Percentiles rank a stretch among this genome's conserved stretches.
Conservation (phyloP, 2,888 invertebrate genomes). For the Apodemia mormo region DNA sequence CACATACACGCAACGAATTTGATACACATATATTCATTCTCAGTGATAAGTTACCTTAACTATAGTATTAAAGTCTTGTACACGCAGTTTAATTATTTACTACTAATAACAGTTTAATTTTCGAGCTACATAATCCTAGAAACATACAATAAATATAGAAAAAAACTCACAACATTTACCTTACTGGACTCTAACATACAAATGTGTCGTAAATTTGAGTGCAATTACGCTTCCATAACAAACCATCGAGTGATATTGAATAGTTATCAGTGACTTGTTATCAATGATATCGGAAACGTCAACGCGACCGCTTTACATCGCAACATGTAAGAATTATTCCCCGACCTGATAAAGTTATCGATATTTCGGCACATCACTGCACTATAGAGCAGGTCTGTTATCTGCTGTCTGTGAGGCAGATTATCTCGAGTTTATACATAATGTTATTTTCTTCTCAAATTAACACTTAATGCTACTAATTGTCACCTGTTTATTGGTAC, state of each 20-base stretch:
- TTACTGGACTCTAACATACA: slow-evolving; percentile 4
- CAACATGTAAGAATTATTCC: neutral
- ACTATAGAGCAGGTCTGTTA: neutral
- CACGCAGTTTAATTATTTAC: too few species aligned
- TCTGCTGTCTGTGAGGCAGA: too few species aligned
- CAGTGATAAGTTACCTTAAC: too few species aligned
- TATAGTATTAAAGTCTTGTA: too few species aligned
- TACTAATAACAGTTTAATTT: too few species aligned
- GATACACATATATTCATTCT: too few species aligned
- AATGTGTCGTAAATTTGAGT: neutral
- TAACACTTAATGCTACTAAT: too few species aligned
- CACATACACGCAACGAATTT: too few species aligned
- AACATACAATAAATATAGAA: neutral
- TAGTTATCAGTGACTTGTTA: slow-evolving; percentile 32
- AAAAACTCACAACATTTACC: neutral
- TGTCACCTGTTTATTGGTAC: too few species aligned
- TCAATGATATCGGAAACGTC: slow-evolving; percentile 25
- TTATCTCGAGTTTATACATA: too few species aligned
- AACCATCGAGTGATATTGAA: slow-evolving; percentile 32
- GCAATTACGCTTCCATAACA: neutral
- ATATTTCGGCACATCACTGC: neutral
- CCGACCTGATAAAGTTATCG: neutral
- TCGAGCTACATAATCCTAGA: neutral
- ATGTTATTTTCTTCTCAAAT: too few species aligned
- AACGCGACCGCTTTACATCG: neutral